A percentile compares a stretch with the other conserved stretches of the same genome.
These are phyloP conservation scores for Odontesthes bonariensis DNA, from an alignment of 2,113 vertebrate species.

Conservation along the genomic window DNA sequence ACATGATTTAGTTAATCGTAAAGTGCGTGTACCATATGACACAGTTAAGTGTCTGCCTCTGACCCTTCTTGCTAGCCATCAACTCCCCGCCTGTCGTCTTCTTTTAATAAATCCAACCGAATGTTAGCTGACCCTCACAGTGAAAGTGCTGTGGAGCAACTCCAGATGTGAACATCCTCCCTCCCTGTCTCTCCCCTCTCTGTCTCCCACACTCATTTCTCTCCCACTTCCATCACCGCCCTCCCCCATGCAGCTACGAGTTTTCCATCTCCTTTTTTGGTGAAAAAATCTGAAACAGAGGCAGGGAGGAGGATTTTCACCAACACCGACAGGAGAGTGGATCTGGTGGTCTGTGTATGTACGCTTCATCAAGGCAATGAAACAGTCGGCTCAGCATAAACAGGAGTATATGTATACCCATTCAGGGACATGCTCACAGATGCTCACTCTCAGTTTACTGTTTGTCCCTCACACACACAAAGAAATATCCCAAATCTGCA, in stretches of 20 bases:
- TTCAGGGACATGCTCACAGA: constrained; percentile 32
- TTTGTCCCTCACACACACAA: constrained; percentile 5
- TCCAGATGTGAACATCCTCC: constrained; percentile 92
- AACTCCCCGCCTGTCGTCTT: constrained; percentile 41
- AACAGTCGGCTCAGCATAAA: constrained; percentile 78
- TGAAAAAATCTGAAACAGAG: constrained; percentile 89
- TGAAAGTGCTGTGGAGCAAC: constrained; percentile 90
- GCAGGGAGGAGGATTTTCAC: constrained; percentile 79
- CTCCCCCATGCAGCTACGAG: constrained; percentile 75
- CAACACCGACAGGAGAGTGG: constrained; percentile 66
- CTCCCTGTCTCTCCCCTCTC: constrained; percentile 42
- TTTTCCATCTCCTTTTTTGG: constrained; percentile 99
- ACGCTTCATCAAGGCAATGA: constrained; percentile 69
- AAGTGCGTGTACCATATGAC: constrained; percentile 13
- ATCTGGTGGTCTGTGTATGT: constrained; percentile 77
- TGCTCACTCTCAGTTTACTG: neutral
- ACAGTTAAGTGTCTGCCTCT: constrained; percentile 38
- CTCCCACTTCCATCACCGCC: constrained; percentile 65
- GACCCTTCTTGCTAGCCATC: constrained; percentile 49
- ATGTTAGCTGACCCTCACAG: constrained; percentile 82
- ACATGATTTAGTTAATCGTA: neutral
- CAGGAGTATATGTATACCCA: constrained; percentile 41
- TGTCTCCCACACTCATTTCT: constrained; percentile 72
- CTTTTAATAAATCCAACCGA: constrained; percentile 74
- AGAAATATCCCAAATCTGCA: constrained; percentile 12